Conservation (phyloP, 2,888 invertebrate genomes). For the Stenchaetothrips biformis region DNA sequence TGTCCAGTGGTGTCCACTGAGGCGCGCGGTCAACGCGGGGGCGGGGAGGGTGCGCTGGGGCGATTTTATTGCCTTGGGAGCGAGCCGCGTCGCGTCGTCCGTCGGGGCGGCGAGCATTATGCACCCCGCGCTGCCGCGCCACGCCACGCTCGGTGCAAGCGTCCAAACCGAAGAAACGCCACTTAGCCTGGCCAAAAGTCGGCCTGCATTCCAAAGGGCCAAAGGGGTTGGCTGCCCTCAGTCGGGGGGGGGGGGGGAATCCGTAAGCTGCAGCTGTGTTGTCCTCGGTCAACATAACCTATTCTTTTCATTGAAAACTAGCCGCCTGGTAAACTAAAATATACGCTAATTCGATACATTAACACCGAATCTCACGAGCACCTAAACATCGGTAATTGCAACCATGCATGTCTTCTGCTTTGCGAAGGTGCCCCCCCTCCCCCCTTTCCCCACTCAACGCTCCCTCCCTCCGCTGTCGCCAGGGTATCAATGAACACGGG, state of each 20-base stretch:
- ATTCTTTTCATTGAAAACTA: too few relatives aligned
- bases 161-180: not conserved
- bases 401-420: too few relatives aligned
- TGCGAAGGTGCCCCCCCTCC: too few relatives aligned
- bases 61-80: not conserved
- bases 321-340: too few relatives aligned
- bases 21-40: not conserved
- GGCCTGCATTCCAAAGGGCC: not conserved
- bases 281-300: too few relatives aligned
- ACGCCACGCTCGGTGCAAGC: not conserved
- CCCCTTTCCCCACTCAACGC: too few relatives aligned
- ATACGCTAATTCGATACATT: too few relatives aligned
- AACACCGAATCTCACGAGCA: too few relatives aligned
- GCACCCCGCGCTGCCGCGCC: not conserved
- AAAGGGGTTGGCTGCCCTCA: not conserved
- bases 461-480: not conserved
- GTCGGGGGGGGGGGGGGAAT: too few relatives aligned
- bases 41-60: not conserved
- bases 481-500: not conserved
- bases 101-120: not conserved
- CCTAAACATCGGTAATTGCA: too few relatives aligned
- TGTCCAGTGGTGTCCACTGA: not conserved
- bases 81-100: not conserved
- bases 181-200: not conserved
- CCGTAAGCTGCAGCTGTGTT: too few relatives aligned